Conservation (phyloP, 2,113 vertebrate genomes). For the Garra rufa region DNA sequence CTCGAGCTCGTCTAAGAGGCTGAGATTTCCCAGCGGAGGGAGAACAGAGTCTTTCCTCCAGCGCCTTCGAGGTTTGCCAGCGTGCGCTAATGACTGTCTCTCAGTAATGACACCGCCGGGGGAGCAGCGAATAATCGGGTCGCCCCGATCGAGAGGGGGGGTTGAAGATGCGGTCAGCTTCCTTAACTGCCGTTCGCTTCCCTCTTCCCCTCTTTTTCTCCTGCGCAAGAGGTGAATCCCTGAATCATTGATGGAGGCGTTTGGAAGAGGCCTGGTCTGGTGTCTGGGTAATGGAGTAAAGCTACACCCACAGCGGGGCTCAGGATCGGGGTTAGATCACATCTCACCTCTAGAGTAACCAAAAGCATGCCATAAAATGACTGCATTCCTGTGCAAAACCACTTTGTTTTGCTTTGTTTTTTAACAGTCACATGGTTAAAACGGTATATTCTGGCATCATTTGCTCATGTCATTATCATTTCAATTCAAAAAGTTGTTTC, state of each 20-base stretch:
- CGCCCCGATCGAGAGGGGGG: slow-evolving; percentile 64
- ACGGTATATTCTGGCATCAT: neutral
- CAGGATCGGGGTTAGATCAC: neutral
- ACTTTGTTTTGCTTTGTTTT: neutral
- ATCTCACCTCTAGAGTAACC: slow-evolving; percentile 5
- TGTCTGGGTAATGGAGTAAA: slow-evolving; percentile 33
- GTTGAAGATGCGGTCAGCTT: slow-evolving; percentile 70
- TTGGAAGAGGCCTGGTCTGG: neutral
- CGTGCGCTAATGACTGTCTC: slow-evolving; percentile 12
- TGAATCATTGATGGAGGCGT: slow-evolving; percentile 32
- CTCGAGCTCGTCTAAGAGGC: neutral
- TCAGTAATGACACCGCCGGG: slow-evolving; percentile 19
- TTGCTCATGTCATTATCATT: neutral
- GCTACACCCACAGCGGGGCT: slow-evolving; percentile 23
- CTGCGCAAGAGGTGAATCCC: neutral
- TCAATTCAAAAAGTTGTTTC: no score
- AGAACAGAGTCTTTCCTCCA: neutral
- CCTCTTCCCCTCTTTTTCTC: slow-evolving; percentile 26
- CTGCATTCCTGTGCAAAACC: neutral
- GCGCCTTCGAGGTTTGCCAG: neutral
- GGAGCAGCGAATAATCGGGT: slow-evolving; percentile 28
- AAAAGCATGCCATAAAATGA: neutral
- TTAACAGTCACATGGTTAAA: neutral
- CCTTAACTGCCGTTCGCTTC: slow-evolving; percentile 64
- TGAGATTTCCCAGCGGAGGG: slow-evolving; percentile 27